Evolutionary conservation across 23 tunicate genomes (phyloP).

Genomic region (Styela clava): DNA sequence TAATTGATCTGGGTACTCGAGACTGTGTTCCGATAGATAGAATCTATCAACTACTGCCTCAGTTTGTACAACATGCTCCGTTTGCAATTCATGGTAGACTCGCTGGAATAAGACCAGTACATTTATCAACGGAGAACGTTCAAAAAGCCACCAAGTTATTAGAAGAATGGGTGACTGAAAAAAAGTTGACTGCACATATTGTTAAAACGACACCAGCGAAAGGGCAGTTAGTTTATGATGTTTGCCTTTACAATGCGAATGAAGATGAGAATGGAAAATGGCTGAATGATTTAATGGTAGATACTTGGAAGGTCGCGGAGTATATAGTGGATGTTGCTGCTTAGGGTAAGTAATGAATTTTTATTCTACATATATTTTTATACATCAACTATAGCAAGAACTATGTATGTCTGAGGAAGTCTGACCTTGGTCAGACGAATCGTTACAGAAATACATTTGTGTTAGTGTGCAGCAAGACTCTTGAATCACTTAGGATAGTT

Average conservation of each 20-base stretch:
- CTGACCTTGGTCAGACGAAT: no score
- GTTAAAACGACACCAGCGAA: neutral
- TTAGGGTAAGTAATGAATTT: neutral
- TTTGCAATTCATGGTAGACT: neutral
- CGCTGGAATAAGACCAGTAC: neutral
- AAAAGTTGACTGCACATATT: neutral
- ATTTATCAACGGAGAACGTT: neutral
- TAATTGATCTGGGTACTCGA: neutral
- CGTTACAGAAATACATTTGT: no score
- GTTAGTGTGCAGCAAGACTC: no score
- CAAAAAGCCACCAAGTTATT: neutral
- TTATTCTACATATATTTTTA: no score
- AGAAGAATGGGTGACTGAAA: constrained; percentile 2
- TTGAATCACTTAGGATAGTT: no score
- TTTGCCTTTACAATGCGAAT: constrained; percentile 47
- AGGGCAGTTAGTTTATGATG: neutral
- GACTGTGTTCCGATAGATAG: neutral
- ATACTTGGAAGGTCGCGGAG: constrained; percentile 54
- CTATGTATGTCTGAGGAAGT: no score
- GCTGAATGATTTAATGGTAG: constrained; percentile 70
- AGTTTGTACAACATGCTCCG: neutral
- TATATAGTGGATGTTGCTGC: constrained; percentile 21
- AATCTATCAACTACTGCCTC: neutral
- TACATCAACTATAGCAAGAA: no score
- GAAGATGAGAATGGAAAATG: constrained; percentile 29